These are phyloP conservation scores for Ariopsis seemanni DNA, from an alignment of 2,113 vertebrate species.

Conservation along the genomic window DNA sequence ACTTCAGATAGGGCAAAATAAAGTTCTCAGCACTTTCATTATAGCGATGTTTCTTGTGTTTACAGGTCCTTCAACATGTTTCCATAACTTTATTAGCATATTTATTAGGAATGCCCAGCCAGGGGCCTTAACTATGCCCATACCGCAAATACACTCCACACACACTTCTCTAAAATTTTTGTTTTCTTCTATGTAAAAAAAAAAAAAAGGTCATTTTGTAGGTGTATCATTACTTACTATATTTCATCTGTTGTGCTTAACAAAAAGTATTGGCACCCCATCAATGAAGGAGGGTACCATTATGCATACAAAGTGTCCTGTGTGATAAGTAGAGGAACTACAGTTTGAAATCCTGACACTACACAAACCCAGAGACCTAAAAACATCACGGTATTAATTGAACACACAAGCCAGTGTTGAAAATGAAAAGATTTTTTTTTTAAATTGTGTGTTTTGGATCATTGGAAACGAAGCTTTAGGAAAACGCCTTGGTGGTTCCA, in stretches of 20 bases:
- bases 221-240: neutral
- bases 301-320: too few relatives aligned
- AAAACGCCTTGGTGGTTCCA: too few relatives aligned
- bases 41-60: neutral
- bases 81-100: conserved; percentile 2
- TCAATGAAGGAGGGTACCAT: neutral
- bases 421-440: too few relatives aligned
- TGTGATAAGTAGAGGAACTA: too few relatives aligned
- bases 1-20: too few relatives aligned
- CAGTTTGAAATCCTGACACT: too few relatives aligned
- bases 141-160: neutral
- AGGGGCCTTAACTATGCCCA: neutral
- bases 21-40: too few relatives aligned
- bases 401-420: too few relatives aligned
- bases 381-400: too few relatives aligned
- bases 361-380: too few relatives aligned
- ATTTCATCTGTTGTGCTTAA: neutral
- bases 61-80: conserved; percentile 9
- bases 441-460: too few relatives aligned
- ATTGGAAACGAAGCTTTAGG: too few relatives aligned
- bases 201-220: neutral
- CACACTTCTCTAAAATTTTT: neutral
- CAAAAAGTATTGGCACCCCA: neutral
- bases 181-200: neutral
- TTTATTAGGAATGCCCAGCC: neutral